Conservation (phyloP, 1,140 invertebrate genomes). For the Heliconius himera region DNA sequence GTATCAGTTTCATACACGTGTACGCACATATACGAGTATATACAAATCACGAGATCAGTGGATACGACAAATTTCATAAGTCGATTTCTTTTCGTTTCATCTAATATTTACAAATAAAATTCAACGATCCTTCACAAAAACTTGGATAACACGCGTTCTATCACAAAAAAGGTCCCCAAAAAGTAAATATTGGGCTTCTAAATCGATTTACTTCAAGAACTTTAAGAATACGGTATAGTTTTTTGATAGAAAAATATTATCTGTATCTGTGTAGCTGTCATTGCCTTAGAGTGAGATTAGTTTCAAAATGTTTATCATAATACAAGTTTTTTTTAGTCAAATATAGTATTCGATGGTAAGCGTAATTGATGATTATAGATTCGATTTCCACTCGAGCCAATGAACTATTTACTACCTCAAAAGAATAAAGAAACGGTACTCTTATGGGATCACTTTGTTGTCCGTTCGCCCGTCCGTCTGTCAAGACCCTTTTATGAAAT, state of each 20-base stretch:
- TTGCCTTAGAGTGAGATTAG: conserved; percentile 39
- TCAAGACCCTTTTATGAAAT: no score
- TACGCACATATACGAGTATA: no score
- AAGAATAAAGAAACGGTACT: no score
- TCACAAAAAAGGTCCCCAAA: neutral
- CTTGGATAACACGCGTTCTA: neutral
- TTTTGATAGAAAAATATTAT: conserved; percentile 38
- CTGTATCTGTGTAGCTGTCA: conserved; percentile 25
- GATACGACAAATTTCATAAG: conserved; percentile 5
- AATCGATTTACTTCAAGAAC: conserved; percentile 24
- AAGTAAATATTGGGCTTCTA: conserved; percentile 19
- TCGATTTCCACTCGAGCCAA: no score
- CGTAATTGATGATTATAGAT: no score
- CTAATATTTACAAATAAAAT: conserved; percentile 14
- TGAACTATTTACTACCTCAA: no score
- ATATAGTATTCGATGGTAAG: no score
- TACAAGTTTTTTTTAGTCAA: neutral
- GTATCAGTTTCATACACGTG: no score
- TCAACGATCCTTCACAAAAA: neutral
- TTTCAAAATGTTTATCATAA: conserved; percentile 32
- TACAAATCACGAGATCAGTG: neutral
- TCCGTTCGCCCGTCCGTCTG: no score
- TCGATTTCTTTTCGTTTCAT: neutral
- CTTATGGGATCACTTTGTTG: no score
- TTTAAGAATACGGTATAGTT: conserved; percentile 28